These are phyloP conservation scores for Crax fasciolata DNA, from an alignment of 2,797 vertebrate genomes.

Conservation along the genomic window DNA sequence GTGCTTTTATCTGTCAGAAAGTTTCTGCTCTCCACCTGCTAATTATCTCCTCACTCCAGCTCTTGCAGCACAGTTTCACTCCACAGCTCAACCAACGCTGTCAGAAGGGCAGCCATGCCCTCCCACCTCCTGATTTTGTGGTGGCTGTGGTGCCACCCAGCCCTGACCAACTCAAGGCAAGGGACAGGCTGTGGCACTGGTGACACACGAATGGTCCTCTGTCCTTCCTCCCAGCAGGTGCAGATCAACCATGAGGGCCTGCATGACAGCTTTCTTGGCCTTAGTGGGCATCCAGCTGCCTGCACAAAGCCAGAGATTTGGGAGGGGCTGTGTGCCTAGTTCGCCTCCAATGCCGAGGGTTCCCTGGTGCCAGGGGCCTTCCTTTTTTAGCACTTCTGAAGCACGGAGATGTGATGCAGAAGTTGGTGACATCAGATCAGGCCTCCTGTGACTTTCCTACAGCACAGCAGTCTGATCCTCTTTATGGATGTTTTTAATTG, in stretches of 20 bases:
- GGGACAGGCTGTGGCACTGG: not conserved
- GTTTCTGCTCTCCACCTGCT: not conserved
- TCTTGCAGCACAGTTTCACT: not conserved
- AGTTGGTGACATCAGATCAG: fast-evolving
- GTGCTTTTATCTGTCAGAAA: not conserved
- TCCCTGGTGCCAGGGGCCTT: fast-evolving
- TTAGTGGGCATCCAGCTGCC: not conserved
- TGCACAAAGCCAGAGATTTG: not conserved
- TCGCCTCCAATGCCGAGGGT: not conserved
- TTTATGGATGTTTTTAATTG: not conserved
- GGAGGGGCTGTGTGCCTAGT: too few species aligned
- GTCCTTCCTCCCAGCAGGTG: not conserved
- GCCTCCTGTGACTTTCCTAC: not conserved
- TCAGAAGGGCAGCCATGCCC: not conserved
- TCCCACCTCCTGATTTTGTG: not conserved
- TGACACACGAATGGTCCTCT: not conserved
- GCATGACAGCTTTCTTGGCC: not conserved
- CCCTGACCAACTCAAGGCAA: not conserved
- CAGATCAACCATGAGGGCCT: not conserved
- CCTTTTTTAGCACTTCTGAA: not conserved
- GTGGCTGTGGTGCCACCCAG: not conserved
- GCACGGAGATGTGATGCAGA: not conserved
- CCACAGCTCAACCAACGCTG: fast-evolving
- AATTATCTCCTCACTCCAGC: not conserved
- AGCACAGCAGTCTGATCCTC: not conserved